Base-by-base conservation (phyloP, 2,888 invertebrate species). In the Parnassius orleans region DNA sequence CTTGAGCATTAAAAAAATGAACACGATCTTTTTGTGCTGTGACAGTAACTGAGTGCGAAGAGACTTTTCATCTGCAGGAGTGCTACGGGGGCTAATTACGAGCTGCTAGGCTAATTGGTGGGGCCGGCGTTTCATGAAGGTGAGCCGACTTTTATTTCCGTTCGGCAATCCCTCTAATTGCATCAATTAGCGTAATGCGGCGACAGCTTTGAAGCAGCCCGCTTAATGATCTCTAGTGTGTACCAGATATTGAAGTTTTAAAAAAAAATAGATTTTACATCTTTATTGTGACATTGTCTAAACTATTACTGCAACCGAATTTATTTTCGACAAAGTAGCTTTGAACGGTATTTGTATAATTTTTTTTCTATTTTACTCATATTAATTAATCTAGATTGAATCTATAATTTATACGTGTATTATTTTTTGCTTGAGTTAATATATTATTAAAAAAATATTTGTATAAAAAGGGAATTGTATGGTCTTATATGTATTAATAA, bases 161-260 rank as follows among this genome's bases (percentile, higher is more conserved):
- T 90, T 89, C 88, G 84, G 87, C 87, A 90, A 90, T 91, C 88
- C 88, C 89, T 89, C 90, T 91, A 90, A 90, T 90, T 90, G 89
- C 86, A 82, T 88, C 90, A 90, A 91, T 91, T 91, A 90, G 90
- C 87, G 88, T 90, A 90, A 90, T 91, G 88, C 86, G 87, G 86
- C 88, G 89, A 90, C 91, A 90, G 87, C 83, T 88, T 87, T 87
- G 86, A 86, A 85, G 86, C 87, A 53, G 85, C 78, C 71, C 82
- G 81, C 85, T 84, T 90, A 88, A 90, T 88, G 87, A 87, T 90
- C 85, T 84, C 73, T 71, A 76, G 68, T 33, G 46, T 47, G 15
- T 43, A 46, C 33, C 48, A 63, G 55, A 63, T 14, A 50, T 41
- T 51, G 48, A 44, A 19, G 46, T 33, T 47, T 53, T 42, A 41